Evolutionary conservation across 2,888 invertebrate genomes (phyloP).

Genomic region (Drosophila hawaiiensis): DNA sequence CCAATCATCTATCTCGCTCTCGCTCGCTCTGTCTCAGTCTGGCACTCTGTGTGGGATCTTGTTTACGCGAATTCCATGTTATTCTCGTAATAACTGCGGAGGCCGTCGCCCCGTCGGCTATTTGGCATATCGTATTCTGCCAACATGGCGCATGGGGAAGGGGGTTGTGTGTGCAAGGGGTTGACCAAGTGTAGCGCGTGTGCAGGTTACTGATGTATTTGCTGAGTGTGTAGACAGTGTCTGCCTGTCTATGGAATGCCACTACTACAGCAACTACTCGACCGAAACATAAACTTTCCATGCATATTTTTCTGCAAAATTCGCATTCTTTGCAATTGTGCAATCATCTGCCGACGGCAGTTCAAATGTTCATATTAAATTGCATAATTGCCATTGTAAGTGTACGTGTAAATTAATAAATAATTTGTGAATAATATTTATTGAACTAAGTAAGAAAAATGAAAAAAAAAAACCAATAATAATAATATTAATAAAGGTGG

Average conservation of each 20-base stretch:
- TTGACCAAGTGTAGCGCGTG: slow-evolving; percentile 67
- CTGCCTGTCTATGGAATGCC: slow-evolving; percentile 44
- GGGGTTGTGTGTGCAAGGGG: neutral
- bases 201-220: slow-evolving; percentile 73
- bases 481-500: neutral
- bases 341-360: slow-evolving; percentile 28
- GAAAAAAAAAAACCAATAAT: neutral
- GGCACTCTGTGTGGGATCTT: slow-evolving; percentile 47
- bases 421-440: slow-evolving; percentile 27
- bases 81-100: slow-evolving; percentile 62
- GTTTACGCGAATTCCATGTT: slow-evolving; percentile 72
- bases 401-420: slow-evolving; percentile 21
- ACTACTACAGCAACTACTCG: slow-evolving; percentile 21
- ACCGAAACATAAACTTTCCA: slow-evolving; percentile 20
- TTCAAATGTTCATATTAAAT: slow-evolving; percentile 22
- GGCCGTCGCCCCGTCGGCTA: slow-evolving; percentile 67
- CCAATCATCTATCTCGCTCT: slow-evolving; percentile 7
- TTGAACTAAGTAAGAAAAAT: neutral
- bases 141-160: slow-evolving; percentile 17
- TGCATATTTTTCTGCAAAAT: slow-evolving; percentile 34
- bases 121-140: slow-evolving; percentile 66
- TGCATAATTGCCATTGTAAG: slow-evolving; percentile 44
- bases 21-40: slow-evolving; percentile 1
- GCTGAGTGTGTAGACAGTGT: slow-evolving; percentile 65
- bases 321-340: slow-evolving; percentile 52